These are phyloP conservation scores for Phrynocephalus guinanensis DNA, from an alignment of 2,797 vertebrate species.

Conservation along the genomic window DNA sequence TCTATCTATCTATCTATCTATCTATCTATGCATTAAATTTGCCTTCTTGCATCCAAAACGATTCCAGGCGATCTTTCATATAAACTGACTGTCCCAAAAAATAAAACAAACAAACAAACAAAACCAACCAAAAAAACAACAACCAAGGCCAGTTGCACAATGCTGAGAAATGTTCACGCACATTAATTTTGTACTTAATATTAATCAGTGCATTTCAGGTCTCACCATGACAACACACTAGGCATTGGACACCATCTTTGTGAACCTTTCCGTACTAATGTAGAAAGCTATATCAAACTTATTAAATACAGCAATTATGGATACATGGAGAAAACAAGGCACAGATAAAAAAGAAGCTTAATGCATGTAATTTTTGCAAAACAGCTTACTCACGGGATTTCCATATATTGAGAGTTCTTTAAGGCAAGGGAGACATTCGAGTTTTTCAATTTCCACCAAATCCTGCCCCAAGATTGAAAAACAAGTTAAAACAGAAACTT, in stretches of 20 bases:
- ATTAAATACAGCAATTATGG: slow-evolving; percentile 5
- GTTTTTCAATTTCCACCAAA: slow-evolving; percentile 86
- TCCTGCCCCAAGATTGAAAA: slow-evolving; percentile 77
- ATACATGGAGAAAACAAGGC: slow-evolving; percentile 21
- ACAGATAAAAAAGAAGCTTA: slow-evolving; percentile 7
- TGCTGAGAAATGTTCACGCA: slow-evolving; percentile 23
- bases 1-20: too few species aligned
- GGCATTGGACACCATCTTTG: neutral
- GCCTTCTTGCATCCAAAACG: neutral
- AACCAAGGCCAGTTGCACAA: slow-evolving; percentile 22
- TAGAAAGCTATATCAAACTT: neutral
- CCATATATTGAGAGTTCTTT: slow-evolving; percentile 85
- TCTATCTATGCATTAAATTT: neutral
- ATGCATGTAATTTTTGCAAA: slow-evolving; percentile 7
- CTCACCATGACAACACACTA: neutral
- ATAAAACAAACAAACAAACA: neutral
- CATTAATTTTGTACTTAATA: neutral
- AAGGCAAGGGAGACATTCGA: slow-evolving; percentile 83
- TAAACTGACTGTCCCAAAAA: slow-evolving; percentile 27
- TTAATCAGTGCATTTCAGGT: neutral
- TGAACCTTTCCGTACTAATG: neutral
- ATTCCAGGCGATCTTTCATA: slow-evolving; percentile 37
- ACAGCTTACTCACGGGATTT: slow-evolving; percentile 84
- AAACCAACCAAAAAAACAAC: too few species aligned
- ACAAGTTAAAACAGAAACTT: neutral